Conservation (phyloP, 2,888 invertebrate species). For the Cephonodes hylas region DNA sequence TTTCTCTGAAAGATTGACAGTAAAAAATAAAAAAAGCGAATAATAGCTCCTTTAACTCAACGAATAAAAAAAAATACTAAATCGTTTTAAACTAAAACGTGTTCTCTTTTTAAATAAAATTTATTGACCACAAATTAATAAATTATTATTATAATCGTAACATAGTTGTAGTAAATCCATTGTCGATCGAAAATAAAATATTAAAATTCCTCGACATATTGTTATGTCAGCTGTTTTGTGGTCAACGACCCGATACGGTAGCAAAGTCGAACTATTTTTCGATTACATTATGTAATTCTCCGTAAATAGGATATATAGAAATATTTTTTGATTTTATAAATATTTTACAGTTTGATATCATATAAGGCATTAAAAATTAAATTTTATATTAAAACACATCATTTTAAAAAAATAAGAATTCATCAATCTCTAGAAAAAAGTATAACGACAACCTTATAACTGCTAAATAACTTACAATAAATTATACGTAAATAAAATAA, state of each 20-base stretch:
- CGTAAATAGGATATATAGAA: background rate
- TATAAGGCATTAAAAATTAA: too few relatives aligned
- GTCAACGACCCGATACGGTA: background rate
- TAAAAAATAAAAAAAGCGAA: too few relatives aligned
- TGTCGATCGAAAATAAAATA: background rate
- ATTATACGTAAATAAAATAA: background rate
- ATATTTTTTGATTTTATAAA: background rate
- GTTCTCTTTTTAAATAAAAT: too few relatives aligned
- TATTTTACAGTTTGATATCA: background rate
- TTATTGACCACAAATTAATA: too few relatives aligned
- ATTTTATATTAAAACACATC: too few relatives aligned
- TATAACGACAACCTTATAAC: too few relatives aligned
- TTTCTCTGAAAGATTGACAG: too few relatives aligned
- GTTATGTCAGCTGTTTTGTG: slow-evolving; percentile 6
- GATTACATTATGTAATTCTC: background rate
- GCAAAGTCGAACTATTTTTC: background rate
- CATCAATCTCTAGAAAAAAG: too few relatives aligned
- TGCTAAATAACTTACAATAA: background rate
- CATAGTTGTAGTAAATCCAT: background rate
- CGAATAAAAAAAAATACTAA: too few relatives aligned
- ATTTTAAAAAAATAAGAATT: too few relatives aligned
- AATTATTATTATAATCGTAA: background rate
- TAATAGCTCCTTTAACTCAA: too few relatives aligned
- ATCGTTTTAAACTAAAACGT: too few relatives aligned
- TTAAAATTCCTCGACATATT: background rate